Evolutionary conservation across 2,888 invertebrate species (phyloP).

Genomic region (Serrognathus titanus): DNA sequence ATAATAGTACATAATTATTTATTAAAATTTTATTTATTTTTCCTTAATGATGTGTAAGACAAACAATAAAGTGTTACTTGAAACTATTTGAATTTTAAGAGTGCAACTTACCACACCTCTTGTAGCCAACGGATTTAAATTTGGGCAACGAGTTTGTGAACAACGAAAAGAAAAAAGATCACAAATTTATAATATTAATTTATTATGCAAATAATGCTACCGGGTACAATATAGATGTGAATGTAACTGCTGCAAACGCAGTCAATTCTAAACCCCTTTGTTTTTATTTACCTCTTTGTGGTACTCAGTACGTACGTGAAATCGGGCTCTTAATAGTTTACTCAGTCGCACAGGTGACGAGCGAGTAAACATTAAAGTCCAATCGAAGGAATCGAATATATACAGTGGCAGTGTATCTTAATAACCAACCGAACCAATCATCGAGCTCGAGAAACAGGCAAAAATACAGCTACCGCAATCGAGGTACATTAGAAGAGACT

Average conservation of each 20-base stretch:
- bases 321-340: conserved; percentile 36
- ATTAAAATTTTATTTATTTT: too few species aligned
- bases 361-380: conserved; percentile 18
- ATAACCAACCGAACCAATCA: conserved; percentile 6
- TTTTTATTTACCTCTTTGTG: conserved; percentile 32
- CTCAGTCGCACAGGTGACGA: background rate
- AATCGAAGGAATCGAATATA: conserved; percentile 20
- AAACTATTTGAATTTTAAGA: too few species aligned
- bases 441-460: conserved; percentile 8
- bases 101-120: too few species aligned
- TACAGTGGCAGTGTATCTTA: conserved; percentile 19
- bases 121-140: too few species aligned
- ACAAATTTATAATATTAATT: conserved; percentile 35
- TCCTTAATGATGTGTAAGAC: too few species aligned
- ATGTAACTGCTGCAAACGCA: conserved; percentile 39
- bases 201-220: conserved; percentile 51
- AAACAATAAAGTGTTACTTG: too few species aligned
- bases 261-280: conserved; percentile 35
- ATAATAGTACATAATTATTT: too few species aligned
- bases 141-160: too few species aligned
- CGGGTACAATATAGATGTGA: conserved; percentile 49
- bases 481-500: background rate
- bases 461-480: conserved; percentile 12
- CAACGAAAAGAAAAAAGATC: conserved; percentile 2
- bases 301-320: conserved; percentile 50